Base-by-base conservation (phyloP, 2,888 invertebrate species). In the Mechanitis messenoides region DNA sequence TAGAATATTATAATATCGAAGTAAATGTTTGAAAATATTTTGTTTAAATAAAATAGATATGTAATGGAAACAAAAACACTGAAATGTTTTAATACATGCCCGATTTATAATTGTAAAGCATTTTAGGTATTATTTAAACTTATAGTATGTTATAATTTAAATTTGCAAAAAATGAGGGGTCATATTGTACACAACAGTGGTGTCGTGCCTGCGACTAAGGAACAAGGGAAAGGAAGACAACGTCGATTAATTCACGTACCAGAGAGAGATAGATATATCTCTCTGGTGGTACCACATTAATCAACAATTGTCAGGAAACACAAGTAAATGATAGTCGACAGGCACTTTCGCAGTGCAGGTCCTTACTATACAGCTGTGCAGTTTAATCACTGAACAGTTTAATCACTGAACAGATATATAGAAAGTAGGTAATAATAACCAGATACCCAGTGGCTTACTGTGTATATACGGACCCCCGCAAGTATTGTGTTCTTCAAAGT, bases 401-500 rank as follows among this genome's bases (percentile, higher is more conserved):
- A 38, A 9, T 47, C 56, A 61, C 45, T 20, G 35, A 5, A 54
- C 33, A 65, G 61, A 35, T 35, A 72, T 74, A 71, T 76, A 59
- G 5, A 59, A 33, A 60, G 63, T 53, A 42, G 68, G 68, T 74
- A 71, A 66, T 56, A 71, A 42, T 3, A 42, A 7, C 59, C 62
- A 55, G 67, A 63, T 73, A 78, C 73, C 69, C 75, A 63, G 73
- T 75, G 75, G 71, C 60, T 72, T 50, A 62, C 77, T 76, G 72
- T 73, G 77, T 76, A 80, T 72, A 80, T 68, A 75, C 72, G 74
- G 79, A 79, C 80, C 73, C 75, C 68, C 7, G 0, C 1, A 3
- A 1, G 0, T 47, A 20, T 45, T n/a, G 2, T 3, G 0, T 9
- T 33, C 1, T 57, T 3, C 31, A 6, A 35, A 45, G 46, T 6